Evolutionary conservation across 2,888 invertebrate genomes (phyloP).

Genomic region (Argyra leucocephala): DNA sequence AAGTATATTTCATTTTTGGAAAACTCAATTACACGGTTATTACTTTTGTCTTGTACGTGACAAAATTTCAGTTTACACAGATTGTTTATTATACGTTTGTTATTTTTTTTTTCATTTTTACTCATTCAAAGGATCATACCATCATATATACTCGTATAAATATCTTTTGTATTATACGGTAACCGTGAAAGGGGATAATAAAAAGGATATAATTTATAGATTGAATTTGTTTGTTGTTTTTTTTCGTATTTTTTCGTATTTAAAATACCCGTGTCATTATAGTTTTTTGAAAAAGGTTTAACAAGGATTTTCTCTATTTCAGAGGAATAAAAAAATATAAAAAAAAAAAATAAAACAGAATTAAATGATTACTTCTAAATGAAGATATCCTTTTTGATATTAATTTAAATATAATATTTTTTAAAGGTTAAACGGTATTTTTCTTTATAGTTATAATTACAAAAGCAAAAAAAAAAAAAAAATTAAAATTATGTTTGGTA

Average conservation of each 20-base stretch:
- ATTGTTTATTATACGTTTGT: background rate
- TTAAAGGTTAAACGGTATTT: no score
- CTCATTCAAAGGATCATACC: background rate
- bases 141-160: background rate
- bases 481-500: background rate
- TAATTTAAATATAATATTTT: background rate
- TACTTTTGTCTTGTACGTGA: background rate
- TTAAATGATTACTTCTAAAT: background rate
- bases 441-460: no score
- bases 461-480: no score
- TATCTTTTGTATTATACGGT: background rate
- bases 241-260: background rate
- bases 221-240: background rate
- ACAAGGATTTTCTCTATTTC: background rate
- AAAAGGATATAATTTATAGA: slow-evolving; percentile 1
- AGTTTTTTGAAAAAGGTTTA: background rate
- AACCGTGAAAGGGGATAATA: background rate
- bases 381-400: background rate
- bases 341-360: background rate
- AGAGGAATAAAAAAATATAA: background rate
- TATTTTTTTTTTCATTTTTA: background rate
- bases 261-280: background rate
- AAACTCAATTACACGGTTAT: slow-evolving; percentile 4
- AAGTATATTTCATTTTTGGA: background rate
- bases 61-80: slow-evolving; percentile 1